Conservation (phyloP, 2,888 invertebrate genomes). For the Tenthredo mesomela region DNA sequence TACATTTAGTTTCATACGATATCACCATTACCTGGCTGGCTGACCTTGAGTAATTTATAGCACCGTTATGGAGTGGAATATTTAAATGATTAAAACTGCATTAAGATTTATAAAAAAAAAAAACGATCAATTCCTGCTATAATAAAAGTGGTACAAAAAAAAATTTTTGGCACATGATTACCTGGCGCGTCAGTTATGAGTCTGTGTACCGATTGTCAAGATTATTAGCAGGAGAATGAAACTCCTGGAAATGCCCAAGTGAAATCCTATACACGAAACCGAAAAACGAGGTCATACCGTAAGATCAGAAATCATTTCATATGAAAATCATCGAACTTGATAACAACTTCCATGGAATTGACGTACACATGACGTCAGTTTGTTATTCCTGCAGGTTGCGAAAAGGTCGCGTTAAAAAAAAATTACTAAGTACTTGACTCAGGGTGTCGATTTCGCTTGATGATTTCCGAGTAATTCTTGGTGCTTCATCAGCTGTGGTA, state of each 20-base stretch:
- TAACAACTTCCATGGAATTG: background rate
- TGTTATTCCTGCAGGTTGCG: background rate
- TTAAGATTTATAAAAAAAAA: background rate
- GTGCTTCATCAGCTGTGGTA: background rate
- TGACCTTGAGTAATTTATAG: slow-evolving; percentile 46
- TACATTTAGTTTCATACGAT: slow-evolving; percentile 61
- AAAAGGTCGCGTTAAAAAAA: background rate
- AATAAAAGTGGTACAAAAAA: background rate
- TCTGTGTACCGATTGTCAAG: background rate
- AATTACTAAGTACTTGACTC: background rate
- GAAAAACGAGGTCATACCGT: slow-evolving; percentile 8
- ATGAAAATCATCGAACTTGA: background rate
- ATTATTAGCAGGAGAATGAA: background rate
- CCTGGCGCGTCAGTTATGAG: background rate
- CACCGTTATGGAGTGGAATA: slow-evolving; percentile 47
- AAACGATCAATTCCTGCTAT: background rate
- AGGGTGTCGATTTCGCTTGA: background rate
- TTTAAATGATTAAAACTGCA: slow-evolving; percentile 26
- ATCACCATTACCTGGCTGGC: slow-evolving; percentile 36
- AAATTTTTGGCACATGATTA: background rate
- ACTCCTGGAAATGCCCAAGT: background rate
- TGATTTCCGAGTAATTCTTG: background rate
- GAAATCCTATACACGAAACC: background rate
- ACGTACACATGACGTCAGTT: background rate
- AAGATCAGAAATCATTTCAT: background rate